Conservation (phyloP, 2,113 vertebrate species). For the Pterocles gutturalis region DNA sequence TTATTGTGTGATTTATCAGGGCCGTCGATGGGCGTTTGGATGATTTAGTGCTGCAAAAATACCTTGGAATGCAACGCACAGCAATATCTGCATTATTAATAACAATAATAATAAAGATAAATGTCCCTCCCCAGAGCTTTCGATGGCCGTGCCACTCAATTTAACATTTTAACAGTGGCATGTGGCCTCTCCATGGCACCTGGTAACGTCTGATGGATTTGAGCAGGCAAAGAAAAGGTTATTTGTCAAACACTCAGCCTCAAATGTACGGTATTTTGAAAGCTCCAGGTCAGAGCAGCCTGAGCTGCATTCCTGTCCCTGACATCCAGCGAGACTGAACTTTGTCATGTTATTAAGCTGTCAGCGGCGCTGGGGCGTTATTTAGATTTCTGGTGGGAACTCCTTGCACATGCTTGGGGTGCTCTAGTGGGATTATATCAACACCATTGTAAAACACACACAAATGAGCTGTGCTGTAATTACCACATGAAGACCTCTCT, state of each 20-base stretch:
- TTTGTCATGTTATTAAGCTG: constrained; percentile 89
- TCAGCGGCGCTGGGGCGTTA: constrained; percentile 80
- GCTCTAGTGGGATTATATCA: constrained; percentile 83
- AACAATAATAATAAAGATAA: constrained; percentile 85
- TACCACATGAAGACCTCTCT: constrained; percentile 66
- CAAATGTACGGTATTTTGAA: constrained; percentile 69
- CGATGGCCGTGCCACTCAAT: constrained; percentile 82
- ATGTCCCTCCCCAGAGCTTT: constrained; percentile 81
- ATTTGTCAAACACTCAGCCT: constrained; percentile 79
- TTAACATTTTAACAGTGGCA: constrained; percentile 86
- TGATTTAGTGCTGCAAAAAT: constrained; percentile 82
- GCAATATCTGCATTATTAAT: constrained; percentile 81
- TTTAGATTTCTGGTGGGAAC: constrained; percentile 87
- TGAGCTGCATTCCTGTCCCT: constrained; percentile 80
- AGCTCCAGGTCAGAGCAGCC: constrained; percentile 77
- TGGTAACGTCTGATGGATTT: constrained; percentile 79
- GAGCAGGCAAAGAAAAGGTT: constrained; percentile 81
- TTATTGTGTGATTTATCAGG: constrained; percentile 79
- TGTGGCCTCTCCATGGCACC: constrained; percentile 81
- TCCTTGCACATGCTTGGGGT: constrained; percentile 79
- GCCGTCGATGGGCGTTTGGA: constrained; percentile 59
- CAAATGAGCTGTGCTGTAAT: constrained; percentile 76
- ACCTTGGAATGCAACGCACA: constrained; percentile 76
- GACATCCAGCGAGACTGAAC: constrained; percentile 82
- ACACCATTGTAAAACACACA: constrained; percentile 82